Base-by-base conservation (phyloP, 2,797 vertebrate species). In the Muscicapa comitata region DNA sequence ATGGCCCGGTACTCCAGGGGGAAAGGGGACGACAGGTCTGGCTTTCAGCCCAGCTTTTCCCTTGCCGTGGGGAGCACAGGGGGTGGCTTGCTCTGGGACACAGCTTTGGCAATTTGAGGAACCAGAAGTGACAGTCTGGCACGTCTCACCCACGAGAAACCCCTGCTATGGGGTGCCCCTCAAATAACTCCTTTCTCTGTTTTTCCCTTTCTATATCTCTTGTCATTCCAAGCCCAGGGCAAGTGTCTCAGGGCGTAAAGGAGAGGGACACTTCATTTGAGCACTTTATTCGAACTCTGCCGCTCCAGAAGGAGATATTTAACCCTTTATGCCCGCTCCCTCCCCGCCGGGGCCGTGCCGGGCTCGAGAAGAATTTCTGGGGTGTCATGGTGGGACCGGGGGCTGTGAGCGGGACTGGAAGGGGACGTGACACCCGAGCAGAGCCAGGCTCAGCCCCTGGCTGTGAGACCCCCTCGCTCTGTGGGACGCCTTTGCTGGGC, bases 281-380 rank as follows among this genome's bases (percentile, higher is more conserved):
- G 19, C 25, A 37, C 42, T 70, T 35, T 47, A 5, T 53, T 48
- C 13, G 19, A 94, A 51, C 35, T 58, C 70, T 37, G 35, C 23
- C 31, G 13, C 54, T 75, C 47, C 63, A 9, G 62, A 13, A 81
- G 50, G 45, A 51, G 55, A 28, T 25, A 31, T 40, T 95, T 83
- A 91, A 92, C 72, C 2, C 42, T 57, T 63, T 23, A 25, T 55
- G 37, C 19, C 14, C 1, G 1, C 4, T 51, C 21, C 40, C 13
- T 72, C 25, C 45, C 26, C 0, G 0, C 8, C 0, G 1, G 8
- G 13, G 45, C 1, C 0, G 5, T 47, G 19, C n/a, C 53, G 43
- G 45, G 20, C 19, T 84, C 25, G 31, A 26, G 19, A 21, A 38
- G 33, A 26, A 20, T 53, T 28, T 1, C 3, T 5, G 33, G 50